Conservation (phyloP, 2,888 invertebrate genomes). For the Acanthopleura granulata region DNA sequence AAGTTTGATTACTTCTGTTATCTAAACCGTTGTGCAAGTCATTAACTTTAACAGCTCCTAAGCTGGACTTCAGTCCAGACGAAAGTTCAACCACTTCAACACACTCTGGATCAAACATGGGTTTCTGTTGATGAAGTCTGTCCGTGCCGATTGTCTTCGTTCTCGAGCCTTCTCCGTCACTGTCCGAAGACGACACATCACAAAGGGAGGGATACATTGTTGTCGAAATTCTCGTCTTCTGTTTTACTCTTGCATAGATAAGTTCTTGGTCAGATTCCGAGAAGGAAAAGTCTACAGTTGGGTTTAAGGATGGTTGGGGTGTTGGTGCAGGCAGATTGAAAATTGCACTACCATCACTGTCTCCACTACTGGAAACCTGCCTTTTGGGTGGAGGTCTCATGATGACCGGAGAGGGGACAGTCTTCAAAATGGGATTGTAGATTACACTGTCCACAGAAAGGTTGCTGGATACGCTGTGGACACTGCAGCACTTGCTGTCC, state of each 20-base stretch:
- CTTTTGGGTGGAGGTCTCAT: constrained; percentile 38
- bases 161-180: constrained; percentile 44
- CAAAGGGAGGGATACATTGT: constrained; percentile 56
- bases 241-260: constrained; percentile 54
- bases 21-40: not conserved
- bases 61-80: not conserved
- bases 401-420: constrained; percentile 19
- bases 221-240: constrained; percentile 54
- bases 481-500: constrained; percentile 37
- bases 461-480: constrained; percentile 44
- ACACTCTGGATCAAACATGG: not conserved
- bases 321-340: constrained; percentile 20
- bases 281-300: constrained; percentile 37
- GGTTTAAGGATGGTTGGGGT: not conserved
- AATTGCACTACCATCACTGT: constrained; percentile 22
- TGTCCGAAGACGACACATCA: constrained; percentile 39
- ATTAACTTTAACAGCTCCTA: not conserved
- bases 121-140: not conserved
- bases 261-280: constrained; percentile 62
- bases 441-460: constrained; percentile 49
- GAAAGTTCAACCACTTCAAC: constrained; percentile 15
- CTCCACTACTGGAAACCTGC: constrained; percentile 32
- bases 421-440: constrained; percentile 35
- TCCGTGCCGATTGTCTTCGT: constrained; percentile 15
- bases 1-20: not conserved